Percentiles rank a stretch among this genome's conserved stretches.
phyloP scores from a whole-genome alignment of 2,113 vertebrate genomes.

The Montifringilla adamsi region DNA sequence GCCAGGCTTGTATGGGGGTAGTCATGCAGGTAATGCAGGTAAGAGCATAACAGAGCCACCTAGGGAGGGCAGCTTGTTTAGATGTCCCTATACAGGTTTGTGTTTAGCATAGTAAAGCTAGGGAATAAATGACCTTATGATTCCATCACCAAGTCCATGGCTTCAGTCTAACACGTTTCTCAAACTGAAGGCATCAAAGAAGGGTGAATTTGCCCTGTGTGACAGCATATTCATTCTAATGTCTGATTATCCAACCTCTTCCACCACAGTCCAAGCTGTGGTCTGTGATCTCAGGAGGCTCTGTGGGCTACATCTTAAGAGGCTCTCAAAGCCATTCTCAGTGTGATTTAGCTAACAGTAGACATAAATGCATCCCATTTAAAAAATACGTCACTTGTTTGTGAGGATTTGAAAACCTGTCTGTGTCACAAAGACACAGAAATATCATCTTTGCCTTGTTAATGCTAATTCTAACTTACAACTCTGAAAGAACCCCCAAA shows the following conservation, averaged over 20 bases:
- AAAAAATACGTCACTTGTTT: rapidly evolving
- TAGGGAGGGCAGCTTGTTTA: neutral
- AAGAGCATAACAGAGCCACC: neutral
- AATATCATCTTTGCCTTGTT: neutral
- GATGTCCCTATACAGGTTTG: rapidly evolving
- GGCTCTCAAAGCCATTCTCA: neutral
- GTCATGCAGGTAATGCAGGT: neutral
- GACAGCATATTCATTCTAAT: neutral
- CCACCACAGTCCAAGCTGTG: neutral
- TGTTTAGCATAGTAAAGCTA: neutral
- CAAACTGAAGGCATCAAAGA: neutral
- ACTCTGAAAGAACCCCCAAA: neutral
- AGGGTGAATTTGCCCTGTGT: neutral
- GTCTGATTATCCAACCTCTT: neutral
- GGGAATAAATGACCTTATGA: neutral
- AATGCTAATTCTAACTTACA: neutral
- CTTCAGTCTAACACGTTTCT: neutral
- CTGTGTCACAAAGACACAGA: neutral
- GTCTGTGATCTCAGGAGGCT: neutral
- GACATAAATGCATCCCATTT: neutral
- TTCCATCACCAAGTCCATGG: neutral
- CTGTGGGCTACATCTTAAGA: neutral
- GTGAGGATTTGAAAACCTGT: neutral
- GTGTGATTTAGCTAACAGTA: neutral
- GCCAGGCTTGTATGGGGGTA: neutral